Base-by-base conservation (phyloP, 2,113 vertebrate species). In the Octodon degus region DNA sequence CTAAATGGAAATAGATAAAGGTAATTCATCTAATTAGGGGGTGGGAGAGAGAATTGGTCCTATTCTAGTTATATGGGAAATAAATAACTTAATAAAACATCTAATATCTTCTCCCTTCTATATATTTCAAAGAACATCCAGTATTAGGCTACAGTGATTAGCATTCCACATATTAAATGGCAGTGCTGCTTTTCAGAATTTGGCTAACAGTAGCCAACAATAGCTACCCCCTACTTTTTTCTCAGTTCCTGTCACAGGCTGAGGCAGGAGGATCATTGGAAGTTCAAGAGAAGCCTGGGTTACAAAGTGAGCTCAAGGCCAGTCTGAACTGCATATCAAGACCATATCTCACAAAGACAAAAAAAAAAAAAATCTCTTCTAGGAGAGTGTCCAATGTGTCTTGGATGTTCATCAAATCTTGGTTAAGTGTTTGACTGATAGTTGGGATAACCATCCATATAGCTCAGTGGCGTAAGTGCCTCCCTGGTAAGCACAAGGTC, bases 151-250 rank as follows among this genome's bases (percentile, higher is more conserved):
- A 47, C 0, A 32, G 55, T 67, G 67, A 65, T 74, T 65, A 87
- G 7, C 58, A 37, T 72, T 88, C 77, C 89, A 72, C 1, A 9
- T 91, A 27, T 43, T 77, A 82, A 95, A 72, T 90, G 16, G 13
- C 83, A 76, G 37, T 47, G 17, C 30, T 84, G 32, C 34, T 67
- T 95, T 95, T 90, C 34, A 87, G 76, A 85, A 85, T 65, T 74
- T 81, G 40, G 14, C 47, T 34, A n/a, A n/a, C 17, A 70, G 7
- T 19, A 70, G 32, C 47, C 67, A 70, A n/a, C 16, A 70, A n/a
- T 9, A 70, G 32, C 67, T 70, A 70, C 6, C 16, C 16, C 34
- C 19, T 58, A 58, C 16, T 70, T 70, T 70, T n/a, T n/a, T 70
- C 32, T 16, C 7, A 34, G 67, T 70, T 70, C 32, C 34, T 70